A percentile compares a stretch with the other conserved stretches of the same genome.
Conservation (phyloP, 64 coral and sea anemone species). For the Anthopleura sola region DNA sequence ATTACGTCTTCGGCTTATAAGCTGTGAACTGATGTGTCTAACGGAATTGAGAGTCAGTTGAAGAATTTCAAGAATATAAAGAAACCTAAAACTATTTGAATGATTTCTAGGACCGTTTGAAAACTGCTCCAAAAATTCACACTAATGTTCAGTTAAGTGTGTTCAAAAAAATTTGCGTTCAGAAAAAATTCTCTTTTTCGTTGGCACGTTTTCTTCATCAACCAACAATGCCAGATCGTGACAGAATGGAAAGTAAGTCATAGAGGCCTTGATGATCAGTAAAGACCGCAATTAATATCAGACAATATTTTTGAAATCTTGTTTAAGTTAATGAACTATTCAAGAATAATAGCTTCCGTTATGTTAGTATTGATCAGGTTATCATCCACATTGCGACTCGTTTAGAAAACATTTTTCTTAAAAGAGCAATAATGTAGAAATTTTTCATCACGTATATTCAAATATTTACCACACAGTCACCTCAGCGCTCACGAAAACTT, state of each 20-base stretch:
- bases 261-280: not conserved
- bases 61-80: too few relatives aligned
- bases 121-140: too few relatives aligned
- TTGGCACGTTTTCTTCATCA: not conserved
- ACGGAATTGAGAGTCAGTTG: too few relatives aligned
- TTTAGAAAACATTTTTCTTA: not conserved
- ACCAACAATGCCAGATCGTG: not conserved
- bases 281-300: not conserved
- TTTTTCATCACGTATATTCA: not conserved
- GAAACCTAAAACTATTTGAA: too few relatives aligned
- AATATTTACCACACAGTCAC: not conserved
- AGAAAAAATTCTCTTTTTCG: not conserved
- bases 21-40: too few relatives aligned
- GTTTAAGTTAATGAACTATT: not conserved
- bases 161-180: too few relatives aligned
- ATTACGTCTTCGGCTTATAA: too few relatives aligned
- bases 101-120: too few relatives aligned
- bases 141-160: too few relatives aligned
- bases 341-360: not conserved
- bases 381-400: not conserved
- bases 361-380: not conserved
- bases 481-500: too few relatives aligned
- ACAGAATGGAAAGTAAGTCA: not conserved
- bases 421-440: not conserved
- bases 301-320: not conserved